phyloP scores from a whole-genome alignment of 1,140 invertebrate species.

The Himalopsyche phryganea region DNA sequence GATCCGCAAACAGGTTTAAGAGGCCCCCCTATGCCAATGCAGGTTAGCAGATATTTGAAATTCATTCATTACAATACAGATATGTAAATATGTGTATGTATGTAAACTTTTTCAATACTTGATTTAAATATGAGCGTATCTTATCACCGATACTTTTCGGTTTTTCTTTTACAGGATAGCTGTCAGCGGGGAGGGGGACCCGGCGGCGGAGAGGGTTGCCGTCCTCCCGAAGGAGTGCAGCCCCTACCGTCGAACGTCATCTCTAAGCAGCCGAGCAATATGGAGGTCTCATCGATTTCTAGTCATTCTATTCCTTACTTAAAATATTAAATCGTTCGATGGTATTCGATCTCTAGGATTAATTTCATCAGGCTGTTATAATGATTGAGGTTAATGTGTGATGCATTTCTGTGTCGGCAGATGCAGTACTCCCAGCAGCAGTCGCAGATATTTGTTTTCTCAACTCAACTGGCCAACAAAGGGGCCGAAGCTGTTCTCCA shows the following conservation, averaged over 20 bases:
- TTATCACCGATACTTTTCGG: no score
- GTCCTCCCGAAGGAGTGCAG: conserved; percentile 60
- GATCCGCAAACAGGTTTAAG: conserved; percentile 51
- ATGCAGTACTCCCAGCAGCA: conserved; percentile 91
- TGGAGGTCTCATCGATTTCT: conserved; percentile 51
- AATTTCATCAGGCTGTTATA: no score
- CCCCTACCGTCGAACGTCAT: conserved; percentile 74
- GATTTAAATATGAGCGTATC: no score
- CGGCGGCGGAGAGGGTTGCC: conserved; percentile 46
- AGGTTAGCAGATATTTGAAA: conserved; percentile 36
- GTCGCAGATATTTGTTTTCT: conserved; percentile 98
- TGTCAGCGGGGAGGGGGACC: conserved; percentile 37
- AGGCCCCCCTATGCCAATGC: conserved; percentile 43
- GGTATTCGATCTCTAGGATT: no score
- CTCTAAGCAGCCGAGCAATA: conserved; percentile 74
- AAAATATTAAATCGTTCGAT: no score
- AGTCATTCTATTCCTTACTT: no score
- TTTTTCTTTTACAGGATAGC: conserved; percentile 23
- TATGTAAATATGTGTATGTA: no score
- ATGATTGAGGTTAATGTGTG: no score
- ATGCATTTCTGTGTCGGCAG: conserved; percentile 28
- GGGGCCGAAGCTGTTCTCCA: conserved; percentile 88
- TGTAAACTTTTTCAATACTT: no score
- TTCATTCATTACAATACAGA: no score
- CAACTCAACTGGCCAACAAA: conserved; percentile 88